These are phyloP conservation scores for Macroteleia sp. DNA, from an alignment of 2,888 invertebrate species.

Conservation along the genomic window DNA sequence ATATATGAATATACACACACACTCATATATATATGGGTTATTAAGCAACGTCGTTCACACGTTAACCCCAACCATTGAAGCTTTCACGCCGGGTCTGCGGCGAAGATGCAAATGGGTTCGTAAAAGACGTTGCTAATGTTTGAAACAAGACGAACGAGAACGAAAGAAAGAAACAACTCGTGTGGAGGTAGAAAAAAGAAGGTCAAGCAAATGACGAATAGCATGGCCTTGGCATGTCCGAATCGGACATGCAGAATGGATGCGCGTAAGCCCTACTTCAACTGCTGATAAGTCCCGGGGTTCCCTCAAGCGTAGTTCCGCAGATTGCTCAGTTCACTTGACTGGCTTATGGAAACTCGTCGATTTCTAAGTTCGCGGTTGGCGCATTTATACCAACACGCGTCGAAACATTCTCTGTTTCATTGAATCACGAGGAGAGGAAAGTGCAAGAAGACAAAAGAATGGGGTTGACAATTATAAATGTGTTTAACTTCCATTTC, in stretches of 20 bases:
- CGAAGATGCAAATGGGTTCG: constrained; percentile 72
- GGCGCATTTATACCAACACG: too few relatives aligned
- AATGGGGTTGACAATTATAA: too few relatives aligned
- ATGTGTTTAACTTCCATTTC: too few relatives aligned
- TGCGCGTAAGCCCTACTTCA: constrained; percentile 67
- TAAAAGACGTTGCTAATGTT: constrained; percentile 66
- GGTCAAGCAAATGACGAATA: constrained; percentile 63
- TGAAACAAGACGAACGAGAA: constrained; percentile 32
- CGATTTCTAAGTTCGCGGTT: too few relatives aligned
- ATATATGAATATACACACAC: too few relatives aligned
- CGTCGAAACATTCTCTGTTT: too few relatives aligned
- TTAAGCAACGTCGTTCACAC: constrained; percentile 78
- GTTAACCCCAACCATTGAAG: constrained; percentile 64
- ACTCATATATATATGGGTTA: constrained; percentile 75
- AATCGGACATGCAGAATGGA: constrained; percentile 78
- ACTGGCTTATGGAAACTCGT: constrained; percentile 26
- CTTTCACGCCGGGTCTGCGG: constrained; percentile 52
- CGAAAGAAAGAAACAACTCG: constrained; percentile 57
- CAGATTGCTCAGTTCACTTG: constrained; percentile 30
- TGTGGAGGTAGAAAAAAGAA: constrained; percentile 38
- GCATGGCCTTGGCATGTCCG: constrained; percentile 74
- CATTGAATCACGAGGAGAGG: too few relatives aligned
- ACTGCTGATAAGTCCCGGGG: constrained; percentile 78
- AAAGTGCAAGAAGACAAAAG: too few relatives aligned
- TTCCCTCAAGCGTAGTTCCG: constrained; percentile 80